Percentiles rank a stretch among this genome's conserved stretches.
Evolutionary conservation across 2,113 vertebrate genomes (phyloP).

Genomic region (Vombatus ursinus): DNA sequence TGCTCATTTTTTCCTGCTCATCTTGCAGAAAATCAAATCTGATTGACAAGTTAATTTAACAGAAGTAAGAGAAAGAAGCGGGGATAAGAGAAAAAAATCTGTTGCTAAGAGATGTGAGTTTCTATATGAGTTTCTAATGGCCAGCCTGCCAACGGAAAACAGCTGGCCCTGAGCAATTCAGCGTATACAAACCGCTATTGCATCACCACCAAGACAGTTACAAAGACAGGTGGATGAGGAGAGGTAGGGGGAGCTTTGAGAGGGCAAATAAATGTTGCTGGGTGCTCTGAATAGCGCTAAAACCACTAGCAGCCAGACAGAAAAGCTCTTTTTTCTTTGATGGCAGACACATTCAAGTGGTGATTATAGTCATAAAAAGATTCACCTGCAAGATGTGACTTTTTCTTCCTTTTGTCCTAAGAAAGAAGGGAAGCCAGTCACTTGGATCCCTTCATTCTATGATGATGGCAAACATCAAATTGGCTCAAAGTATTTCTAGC

Average conservation of each 20-base stretch:
- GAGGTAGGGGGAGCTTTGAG: neutral
- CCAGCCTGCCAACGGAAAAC: slow-evolving; percentile 12
- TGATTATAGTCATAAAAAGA: slow-evolving; percentile 8
- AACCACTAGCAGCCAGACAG: neutral
- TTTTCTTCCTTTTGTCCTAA: slow-evolving; percentile 37
- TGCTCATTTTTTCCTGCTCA: slow-evolving; percentile 36
- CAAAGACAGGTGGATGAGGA: slow-evolving; percentile 2
- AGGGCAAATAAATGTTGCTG: neutral
- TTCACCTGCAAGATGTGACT: slow-evolving; percentile 28
- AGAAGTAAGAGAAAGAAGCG: neutral
- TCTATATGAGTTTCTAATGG: slow-evolving; percentile 30
- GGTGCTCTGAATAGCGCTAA: neutral
- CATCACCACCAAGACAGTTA: neutral
- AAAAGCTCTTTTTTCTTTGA: neutral
- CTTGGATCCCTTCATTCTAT: slow-evolving; percentile 39
- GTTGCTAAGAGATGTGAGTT: slow-evolving; percentile 39
- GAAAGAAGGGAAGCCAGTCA: slow-evolving; percentile 15
- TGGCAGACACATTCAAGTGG: slow-evolving; percentile 11
- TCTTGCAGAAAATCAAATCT: slow-evolving; percentile 46
- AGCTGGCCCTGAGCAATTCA: neutral
- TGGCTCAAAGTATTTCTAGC: neutral
- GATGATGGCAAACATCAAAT: slow-evolving; percentile 43
- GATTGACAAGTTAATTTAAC: slow-evolving; percentile 32
- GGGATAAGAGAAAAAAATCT: slow-evolving; percentile 9
- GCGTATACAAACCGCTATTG: slow-evolving; percentile 30